These are phyloP conservation scores for Cassiopea andromeda DNA, from an alignment of 30 jellyfish, hydroid and myxozoan species.

Conservation along the genomic window DNA sequence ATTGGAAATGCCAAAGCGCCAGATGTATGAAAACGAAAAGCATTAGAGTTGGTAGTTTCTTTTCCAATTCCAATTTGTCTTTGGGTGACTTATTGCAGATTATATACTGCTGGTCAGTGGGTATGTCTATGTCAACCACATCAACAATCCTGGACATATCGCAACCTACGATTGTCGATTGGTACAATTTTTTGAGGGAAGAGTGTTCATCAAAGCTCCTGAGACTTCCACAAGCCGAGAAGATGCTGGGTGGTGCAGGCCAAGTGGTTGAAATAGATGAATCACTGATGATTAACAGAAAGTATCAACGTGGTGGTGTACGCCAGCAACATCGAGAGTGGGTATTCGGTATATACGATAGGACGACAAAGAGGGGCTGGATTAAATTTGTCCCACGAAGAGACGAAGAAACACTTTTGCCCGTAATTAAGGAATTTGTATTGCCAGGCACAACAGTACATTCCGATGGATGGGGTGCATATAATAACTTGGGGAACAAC, in stretches of 20 bases:
- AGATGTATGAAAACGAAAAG: background rate
- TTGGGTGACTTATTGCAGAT: conserved; percentile 21
- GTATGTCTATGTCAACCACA: conserved; percentile 15
- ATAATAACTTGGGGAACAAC: background rate
- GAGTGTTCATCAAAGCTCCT: conserved; percentile 31
- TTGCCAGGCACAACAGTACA: conserved; percentile 35
- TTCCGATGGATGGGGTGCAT: conserved; percentile 46
- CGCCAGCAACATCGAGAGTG: conserved; percentile 19
- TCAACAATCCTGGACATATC: background rate
- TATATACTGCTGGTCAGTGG: conserved; percentile 35
- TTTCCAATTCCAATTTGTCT: conserved; percentile 20
- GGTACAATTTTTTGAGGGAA: conserved; percentile 53
- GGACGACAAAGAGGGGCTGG: conserved; percentile 23
- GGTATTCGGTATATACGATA: conserved; percentile 59
- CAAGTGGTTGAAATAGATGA: conserved; percentile 39
- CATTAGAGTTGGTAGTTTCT: conserved; percentile 32
- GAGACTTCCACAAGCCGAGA: conserved; percentile 23
- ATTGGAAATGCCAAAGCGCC: background rate
- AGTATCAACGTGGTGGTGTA: conserved; percentile 31
- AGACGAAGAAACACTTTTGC: conserved; percentile 24
- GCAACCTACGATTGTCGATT: conserved; percentile 33
- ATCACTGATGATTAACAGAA: conserved; percentile 17
- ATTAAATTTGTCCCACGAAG: background rate
- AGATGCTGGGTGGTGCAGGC: conserved; percentile 40
- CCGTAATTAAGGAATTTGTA: conserved; percentile 1